Evolutionary conservation across 1,140 invertebrate genomes (phyloP), one percentile per base, ranked within the genome.

Genomic region (Drosophila pruinosa): DNA sequence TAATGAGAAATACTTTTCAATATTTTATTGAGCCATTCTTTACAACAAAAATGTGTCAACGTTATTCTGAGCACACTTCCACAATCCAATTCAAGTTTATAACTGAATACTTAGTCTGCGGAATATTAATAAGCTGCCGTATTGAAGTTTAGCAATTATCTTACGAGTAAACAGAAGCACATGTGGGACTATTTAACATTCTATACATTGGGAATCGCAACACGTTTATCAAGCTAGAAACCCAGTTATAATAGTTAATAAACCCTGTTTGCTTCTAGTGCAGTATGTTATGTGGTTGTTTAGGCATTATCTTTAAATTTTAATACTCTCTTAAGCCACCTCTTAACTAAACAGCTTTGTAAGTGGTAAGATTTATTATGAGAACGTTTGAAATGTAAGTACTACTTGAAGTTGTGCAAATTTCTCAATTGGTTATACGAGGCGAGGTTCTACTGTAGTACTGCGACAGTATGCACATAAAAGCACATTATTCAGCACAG

Each of bases 401-500:
- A 28, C 22, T 45, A 2, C 10, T 12, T 21, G 41, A 10, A n/a
- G 10, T n/a, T 21, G 41, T 22, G 3, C 10, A 34, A 10, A 34
- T 34, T 34, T 4, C 12, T 34, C 31, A 12, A n/a, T n/a, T 34
- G 2, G 31, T 34, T 34, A 2, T 4, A 12, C 31, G 31, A 3
- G 12, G 31, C 43, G 53, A 57, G 22, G 17, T 3, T 38, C 10
- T 15, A 67, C 54, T 58, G 43, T 64, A 43, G 10, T 4, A n/a
- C n/a, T 19, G n/a, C 12, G 26, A n/a, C n/a, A 14, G 17, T 5
- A 3, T 47, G 31, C 28, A 38, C 31, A 57, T 36, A 38, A 58
- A 67, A 58, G 31, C 12, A 19, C 14, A 67, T 67, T 58, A 58
- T 43, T 36, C 48, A 48, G 21, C 54, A 47, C 6, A 56, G 26